Conservation (phyloP, 1,140 invertebrate genomes). For the Scaptomyza graminum region DNA sequence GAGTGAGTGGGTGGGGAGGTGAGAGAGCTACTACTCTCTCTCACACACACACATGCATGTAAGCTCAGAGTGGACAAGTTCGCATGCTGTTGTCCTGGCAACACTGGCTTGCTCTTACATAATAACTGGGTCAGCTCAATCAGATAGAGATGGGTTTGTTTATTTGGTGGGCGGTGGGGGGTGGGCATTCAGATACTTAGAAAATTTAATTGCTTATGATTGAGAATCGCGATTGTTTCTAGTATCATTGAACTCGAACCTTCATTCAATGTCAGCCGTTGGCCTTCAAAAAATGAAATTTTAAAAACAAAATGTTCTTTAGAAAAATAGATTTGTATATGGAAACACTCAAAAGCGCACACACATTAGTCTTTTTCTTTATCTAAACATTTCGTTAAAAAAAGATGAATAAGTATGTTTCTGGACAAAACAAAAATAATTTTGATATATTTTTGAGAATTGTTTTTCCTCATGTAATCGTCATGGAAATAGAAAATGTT, state of each 20-base stretch:
- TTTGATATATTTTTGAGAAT: not conserved
- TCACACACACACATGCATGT: not conserved
- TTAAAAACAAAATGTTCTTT: constrained; percentile 59
- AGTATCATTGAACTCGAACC: constrained; percentile 72
- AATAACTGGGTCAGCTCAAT: constrained; percentile 20
- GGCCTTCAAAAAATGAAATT: constrained; percentile 56
- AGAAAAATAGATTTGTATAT: constrained; percentile 12
- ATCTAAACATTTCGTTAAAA: constrained; percentile 10
- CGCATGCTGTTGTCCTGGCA: constrained; percentile 13
- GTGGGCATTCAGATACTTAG: constrained; percentile 11
- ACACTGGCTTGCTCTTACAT: constrained; percentile 11
- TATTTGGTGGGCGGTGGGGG: not conserved
- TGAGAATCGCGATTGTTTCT: constrained; percentile 37
- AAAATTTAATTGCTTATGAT: constrained; percentile 10
- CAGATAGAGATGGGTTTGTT: not conserved
- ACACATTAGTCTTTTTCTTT: constrained; percentile 1
- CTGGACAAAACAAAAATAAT: constrained; percentile 5
- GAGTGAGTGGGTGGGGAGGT: not conserved
- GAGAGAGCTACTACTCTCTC: constrained; percentile 17
- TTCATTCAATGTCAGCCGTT: constrained; percentile 61
- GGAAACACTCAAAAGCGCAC: not conserved
- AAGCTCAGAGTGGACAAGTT: not conserved
- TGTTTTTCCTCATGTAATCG: constrained; percentile 17
- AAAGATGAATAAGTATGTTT: too few species aligned
- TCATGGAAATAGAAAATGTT: constrained; percentile 34